Base-by-base conservation (phyloP, 2,888 invertebrate genomes). In the Micoletzkya japonica region DNA sequence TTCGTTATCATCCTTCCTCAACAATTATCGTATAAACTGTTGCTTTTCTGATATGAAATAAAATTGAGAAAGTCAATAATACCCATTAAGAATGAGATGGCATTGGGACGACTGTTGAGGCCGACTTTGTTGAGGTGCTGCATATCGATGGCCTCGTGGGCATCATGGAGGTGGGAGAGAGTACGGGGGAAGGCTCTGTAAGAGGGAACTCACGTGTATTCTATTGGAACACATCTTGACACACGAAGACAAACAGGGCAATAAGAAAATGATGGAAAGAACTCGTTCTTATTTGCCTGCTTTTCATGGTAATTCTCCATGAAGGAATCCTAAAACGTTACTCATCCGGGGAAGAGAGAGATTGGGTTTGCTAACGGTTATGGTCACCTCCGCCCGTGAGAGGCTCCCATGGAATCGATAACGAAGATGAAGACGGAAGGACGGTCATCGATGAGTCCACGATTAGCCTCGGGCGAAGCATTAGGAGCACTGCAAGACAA, bases 51-150 rank as follows among this genome's bases (percentile, higher is more conserved):
- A 44, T 44, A 44, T 14, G 10, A 44, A 44, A 44, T 14, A 14
- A 44, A 44, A 10, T 10, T 44, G 44, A 44, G 14, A 26, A 54
- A 26, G 30, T 57, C n/a, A n/a, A n/a, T n/a, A n/a, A n/a, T 37
- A 66, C 68, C 44, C 1, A 68, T 10, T 1, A 68, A 28, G 26
- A 68, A 58, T 24, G 68, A 39, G n/a, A 58, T 30, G 28, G 44
- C 68, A 26, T 68, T 68, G 14, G 68, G 68, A 0, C 68, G 68
- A 68, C 68, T 68, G 58, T 68, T 68, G 49, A 57, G 57, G 7
- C 68, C 68, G 32, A 68, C 68, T 54, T 68, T 68, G 26, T 68
- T 68, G 52, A 68, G 32, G 44, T 58, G 44, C 26, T 20, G 30
- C 30, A 68, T 24, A 28, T 68, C 49, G 10, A 68, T 7, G 6